Percentiles rank a stretch among this genome's conserved stretches.
phyloP scores from a whole-genome alignment of 2,888 invertebrate species.

The Ctena decussata region DNA sequence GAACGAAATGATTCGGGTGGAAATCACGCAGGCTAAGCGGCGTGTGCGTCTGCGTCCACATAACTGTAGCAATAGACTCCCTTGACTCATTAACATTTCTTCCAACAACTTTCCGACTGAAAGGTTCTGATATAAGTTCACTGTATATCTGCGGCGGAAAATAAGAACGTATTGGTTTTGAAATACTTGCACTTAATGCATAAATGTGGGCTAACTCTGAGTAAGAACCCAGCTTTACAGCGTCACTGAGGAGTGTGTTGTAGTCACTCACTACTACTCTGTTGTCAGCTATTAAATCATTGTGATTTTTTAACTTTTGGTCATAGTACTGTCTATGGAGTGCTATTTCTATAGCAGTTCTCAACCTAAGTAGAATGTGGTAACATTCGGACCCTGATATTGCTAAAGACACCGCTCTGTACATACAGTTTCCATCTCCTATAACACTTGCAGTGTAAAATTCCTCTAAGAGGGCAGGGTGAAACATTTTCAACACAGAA shows the following conservation, averaged over 20 bases:
- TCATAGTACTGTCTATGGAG: conserved; percentile 4
- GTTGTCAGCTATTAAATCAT: conserved; percentile 9
- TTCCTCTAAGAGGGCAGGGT: not conserved
- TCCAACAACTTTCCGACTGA: not conserved
- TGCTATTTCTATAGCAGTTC: conserved; percentile 16
- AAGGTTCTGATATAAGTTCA: not conserved
- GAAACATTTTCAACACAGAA: not conserved
- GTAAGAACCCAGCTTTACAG: not conserved
- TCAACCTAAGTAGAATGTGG: conserved; percentile 11
- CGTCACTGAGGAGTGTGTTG: not conserved
- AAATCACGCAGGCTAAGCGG: not conserved
- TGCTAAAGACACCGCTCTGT: conserved; percentile 4
- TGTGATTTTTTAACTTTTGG: not conserved
- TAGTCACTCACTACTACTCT: conserved; percentile 10
- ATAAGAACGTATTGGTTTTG: not conserved
- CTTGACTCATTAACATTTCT: not conserved
- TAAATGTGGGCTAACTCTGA: conserved; percentile 24
- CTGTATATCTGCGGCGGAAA: not conserved
- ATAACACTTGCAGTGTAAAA: not conserved
- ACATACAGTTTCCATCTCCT: conserved; percentile 32
- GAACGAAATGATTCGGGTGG: not conserved
- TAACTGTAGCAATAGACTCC: not conserved
- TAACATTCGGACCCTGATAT: not conserved
- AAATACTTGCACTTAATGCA: conserved; percentile 16
- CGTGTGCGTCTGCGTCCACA: not conserved